phyloP scores from a whole-genome alignment of 2,888 invertebrate species.

The Caenorhabditis sp. region DNA sequence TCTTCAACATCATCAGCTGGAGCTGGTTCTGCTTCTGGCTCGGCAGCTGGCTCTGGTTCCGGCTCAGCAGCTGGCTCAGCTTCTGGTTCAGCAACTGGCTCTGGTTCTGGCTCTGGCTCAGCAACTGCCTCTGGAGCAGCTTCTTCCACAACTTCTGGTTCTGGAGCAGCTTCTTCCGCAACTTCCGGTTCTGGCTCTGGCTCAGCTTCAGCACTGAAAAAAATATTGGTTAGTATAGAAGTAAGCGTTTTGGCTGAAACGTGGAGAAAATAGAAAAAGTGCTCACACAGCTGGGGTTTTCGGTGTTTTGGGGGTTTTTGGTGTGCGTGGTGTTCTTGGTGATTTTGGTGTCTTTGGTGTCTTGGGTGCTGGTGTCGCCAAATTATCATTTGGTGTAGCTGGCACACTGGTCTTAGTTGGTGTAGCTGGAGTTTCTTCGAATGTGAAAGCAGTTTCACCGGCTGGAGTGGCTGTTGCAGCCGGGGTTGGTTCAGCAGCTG shows the following conservation, averaged over 20 bases:
- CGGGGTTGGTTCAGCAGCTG: slow-evolving; percentile 38
- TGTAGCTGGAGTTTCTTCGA: slow-evolving; percentile 60
- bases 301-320: slow-evolving; percentile 60
- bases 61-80: slow-evolving; percentile 33
- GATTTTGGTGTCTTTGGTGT: slow-evolving; percentile 60
- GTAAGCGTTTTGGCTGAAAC: too few species aligned
- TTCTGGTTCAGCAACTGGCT: slow-evolving; percentile 38
- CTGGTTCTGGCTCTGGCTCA: slow-evolving; percentile 44
- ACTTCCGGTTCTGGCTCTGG: slow-evolving; percentile 28
- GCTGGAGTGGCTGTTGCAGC: slow-evolving; percentile 43
- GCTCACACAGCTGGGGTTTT: slow-evolving; percentile 48
- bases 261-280: background rate
- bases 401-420: slow-evolving; percentile 46
- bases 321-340: slow-evolving; percentile 59
- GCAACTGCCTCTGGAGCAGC: slow-evolving; percentile 43
- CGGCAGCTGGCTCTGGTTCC: slow-evolving; percentile 39
- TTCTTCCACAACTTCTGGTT: slow-evolving; percentile 33
- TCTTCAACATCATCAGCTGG: slow-evolving; percentile 35
- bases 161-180: slow-evolving; percentile 29
- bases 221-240: background rate
- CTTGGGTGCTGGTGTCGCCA: slow-evolving; percentile 52
- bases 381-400: slow-evolving; percentile 25
- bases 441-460: slow-evolving; percentile 53
- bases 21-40: slow-evolving; percentile 29
- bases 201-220: slow-evolving; percentile 20